These are phyloP conservation scores for Haliaeetus leucogaster DNA, from an alignment of 2,113 vertebrate genomes.

Conservation along the genomic window DNA sequence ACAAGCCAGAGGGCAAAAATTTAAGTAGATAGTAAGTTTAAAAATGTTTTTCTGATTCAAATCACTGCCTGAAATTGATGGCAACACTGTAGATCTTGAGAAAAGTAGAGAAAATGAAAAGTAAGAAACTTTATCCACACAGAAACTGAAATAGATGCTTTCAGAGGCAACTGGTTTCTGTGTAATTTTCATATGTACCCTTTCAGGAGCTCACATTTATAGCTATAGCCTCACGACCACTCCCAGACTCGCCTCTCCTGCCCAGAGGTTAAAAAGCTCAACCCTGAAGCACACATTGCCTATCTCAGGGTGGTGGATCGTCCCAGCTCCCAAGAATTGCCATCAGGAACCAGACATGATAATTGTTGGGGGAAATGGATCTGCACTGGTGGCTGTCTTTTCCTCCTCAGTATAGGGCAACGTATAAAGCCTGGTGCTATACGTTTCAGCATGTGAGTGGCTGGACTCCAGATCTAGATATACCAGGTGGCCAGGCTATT, in stretches of 20 bases:
- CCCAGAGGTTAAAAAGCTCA: neutral
- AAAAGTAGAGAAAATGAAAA: neutral
- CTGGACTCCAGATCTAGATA: neutral
- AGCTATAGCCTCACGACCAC: neutral
- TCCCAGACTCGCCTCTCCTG: neutral
- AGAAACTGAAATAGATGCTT: neutral
- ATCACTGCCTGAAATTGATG: neutral
- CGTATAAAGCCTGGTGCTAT: neutral
- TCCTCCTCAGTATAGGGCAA: neutral
- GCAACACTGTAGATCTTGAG: neutral
- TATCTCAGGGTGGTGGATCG: neutral
- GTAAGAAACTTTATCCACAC: neutral
- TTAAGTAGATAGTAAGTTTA: neutral
- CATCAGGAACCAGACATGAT: neutral
- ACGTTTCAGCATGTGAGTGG: neutral
- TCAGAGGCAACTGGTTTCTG: neutral
- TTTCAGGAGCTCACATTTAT: neutral
- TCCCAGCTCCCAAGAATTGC: neutral
- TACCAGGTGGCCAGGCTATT: neutral
- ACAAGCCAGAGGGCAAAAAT: neutral
- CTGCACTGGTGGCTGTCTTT: neutral
- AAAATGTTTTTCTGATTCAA: neutral
- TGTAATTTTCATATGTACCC: neutral
- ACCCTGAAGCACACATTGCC: neutral
- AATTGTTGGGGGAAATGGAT: neutral